Evolutionary conservation across 1,140 invertebrate genomes (phyloP).

Genomic region (Dinoponera quadriceps): DNA sequence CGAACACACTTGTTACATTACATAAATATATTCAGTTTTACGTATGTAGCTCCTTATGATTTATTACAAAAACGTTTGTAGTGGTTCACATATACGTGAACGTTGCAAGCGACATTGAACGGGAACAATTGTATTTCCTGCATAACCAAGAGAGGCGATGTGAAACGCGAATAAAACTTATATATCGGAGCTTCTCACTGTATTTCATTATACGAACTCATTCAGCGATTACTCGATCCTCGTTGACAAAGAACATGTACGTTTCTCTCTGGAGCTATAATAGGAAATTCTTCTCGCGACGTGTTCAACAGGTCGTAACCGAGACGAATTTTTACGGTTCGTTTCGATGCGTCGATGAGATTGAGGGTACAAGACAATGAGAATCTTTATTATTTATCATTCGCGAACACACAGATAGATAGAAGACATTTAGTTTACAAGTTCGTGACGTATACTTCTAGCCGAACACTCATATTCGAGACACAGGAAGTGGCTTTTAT

Average conservation of each 20-base stretch:
- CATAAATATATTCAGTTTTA: too few species aligned
- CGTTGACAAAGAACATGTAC: conserved; percentile 5
- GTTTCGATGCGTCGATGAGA: conserved; percentile 23
- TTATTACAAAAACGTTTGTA: not conserved
- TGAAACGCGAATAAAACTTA: conserved; percentile 3
- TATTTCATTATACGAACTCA: not conserved
- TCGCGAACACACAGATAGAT: conserved; percentile 26
- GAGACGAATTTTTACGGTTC: conserved; percentile 21
- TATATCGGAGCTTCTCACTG: not conserved
- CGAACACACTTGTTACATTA: not conserved
- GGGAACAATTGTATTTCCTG: conserved; percentile 1
- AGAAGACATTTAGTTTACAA: conserved; percentile 32
- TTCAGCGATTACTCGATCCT: not conserved
- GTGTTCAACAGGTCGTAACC: conserved; percentile 29
- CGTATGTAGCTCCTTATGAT: conserved; percentile 7
- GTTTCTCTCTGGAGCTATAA: conserved; percentile 26
- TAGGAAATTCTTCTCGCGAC: not conserved
- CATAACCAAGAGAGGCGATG: not conserved
- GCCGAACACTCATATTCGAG: not conserved
- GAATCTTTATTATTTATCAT: conserved; percentile 45
- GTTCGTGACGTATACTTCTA: conserved; percentile 14
- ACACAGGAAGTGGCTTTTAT: not conserved
- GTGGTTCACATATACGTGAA: not conserved
- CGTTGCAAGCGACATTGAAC: conserved; percentile 14
- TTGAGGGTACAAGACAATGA: not conserved